A percentile compares a stretch with the other conserved stretches of the same genome.
These are phyloP conservation scores for Pheosia gnoma DNA, from an alignment of 2,888 invertebrate species.

Conservation along the genomic window DNA sequence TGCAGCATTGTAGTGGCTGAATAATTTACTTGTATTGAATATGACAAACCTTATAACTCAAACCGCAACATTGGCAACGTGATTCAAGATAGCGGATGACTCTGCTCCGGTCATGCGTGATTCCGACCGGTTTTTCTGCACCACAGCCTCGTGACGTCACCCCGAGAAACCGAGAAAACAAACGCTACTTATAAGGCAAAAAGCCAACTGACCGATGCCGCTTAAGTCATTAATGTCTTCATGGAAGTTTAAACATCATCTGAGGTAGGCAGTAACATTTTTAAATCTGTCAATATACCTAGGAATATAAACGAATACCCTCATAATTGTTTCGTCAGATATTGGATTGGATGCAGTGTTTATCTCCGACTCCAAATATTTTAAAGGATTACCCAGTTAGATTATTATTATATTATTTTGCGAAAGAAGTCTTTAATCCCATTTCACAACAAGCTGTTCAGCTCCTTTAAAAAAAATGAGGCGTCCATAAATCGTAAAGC, in stretches of 20 bases:
- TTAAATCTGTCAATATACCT: too few species aligned
- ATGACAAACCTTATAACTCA: constrained; percentile 39
- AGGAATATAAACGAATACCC: too few species aligned
- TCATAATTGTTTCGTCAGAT: too few species aligned
- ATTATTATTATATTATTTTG: neutral
- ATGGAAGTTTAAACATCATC: constrained; percentile 27
- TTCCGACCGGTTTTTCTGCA: constrained; percentile 75
- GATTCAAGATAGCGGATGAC: constrained; percentile 73
- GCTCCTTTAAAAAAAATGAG: constrained; percentile 19
- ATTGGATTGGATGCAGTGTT: too few species aligned
- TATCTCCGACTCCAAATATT: too few species aligned
- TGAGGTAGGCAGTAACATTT: neutral
- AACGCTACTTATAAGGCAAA: constrained; percentile 57
- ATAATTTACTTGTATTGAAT: constrained; percentile 32
- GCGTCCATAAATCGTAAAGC: constrained; percentile 55
- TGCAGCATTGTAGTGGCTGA: neutral
- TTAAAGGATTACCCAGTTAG: too few species aligned
- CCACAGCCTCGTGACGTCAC: constrained; percentile 66
- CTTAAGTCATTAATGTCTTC: constrained; percentile 46
- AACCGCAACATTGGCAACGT: constrained; percentile 51
- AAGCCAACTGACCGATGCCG: constrained; percentile 36
- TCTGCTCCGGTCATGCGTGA: constrained; percentile 68
- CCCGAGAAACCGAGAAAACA: constrained; percentile 49
- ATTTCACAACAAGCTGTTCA: constrained; percentile 19
- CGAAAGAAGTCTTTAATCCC: neutral